A percentile compares a stretch with the other conserved stretches of the same genome.
phyloP scores from a whole-genome alignment of 1,140 invertebrate genomes.

The Calosoma granatense region DNA sequence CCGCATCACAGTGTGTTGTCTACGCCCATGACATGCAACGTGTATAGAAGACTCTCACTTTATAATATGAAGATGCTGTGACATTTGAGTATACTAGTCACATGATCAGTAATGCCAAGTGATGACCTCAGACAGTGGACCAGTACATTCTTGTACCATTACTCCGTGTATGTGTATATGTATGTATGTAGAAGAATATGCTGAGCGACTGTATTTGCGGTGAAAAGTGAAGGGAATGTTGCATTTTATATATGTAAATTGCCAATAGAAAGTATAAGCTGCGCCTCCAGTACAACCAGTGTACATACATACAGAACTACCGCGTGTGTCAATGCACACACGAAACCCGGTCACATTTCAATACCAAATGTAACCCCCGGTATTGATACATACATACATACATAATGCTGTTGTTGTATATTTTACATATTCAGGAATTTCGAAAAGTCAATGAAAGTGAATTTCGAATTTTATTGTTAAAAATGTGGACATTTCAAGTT shows the following conservation, averaged over 20 bases:
- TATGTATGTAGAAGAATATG: too few relatives aligned
- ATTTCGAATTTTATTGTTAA: too few relatives aligned
- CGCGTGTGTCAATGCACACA: not conserved
- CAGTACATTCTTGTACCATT: not conserved
- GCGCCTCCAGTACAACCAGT: not conserved
- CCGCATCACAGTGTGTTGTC: too few relatives aligned
- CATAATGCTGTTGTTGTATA: too few relatives aligned
- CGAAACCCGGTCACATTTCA: not conserved
- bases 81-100: constrained; percentile 7
- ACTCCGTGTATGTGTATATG: too few relatives aligned
- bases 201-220: not conserved
- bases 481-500: too few relatives aligned
- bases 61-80: constrained; percentile 6
- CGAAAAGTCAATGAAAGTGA: too few relatives aligned
- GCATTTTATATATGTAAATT: constrained; percentile 9
- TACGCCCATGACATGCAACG: not conserved
- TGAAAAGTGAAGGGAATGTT: constrained; percentile 5
- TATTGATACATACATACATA: too few relatives aligned
- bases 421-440: too few relatives aligned
- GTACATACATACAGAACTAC: not conserved
- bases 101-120: constrained; percentile 2
- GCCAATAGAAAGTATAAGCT: constrained; percentile 4
- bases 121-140: not conserved
- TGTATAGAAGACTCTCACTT: constrained; percentile 5
- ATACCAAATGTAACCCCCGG: too few relatives aligned